phyloP scores from a whole-genome alignment of 2,888 invertebrate genomes.

The Melieria picta region DNA sequence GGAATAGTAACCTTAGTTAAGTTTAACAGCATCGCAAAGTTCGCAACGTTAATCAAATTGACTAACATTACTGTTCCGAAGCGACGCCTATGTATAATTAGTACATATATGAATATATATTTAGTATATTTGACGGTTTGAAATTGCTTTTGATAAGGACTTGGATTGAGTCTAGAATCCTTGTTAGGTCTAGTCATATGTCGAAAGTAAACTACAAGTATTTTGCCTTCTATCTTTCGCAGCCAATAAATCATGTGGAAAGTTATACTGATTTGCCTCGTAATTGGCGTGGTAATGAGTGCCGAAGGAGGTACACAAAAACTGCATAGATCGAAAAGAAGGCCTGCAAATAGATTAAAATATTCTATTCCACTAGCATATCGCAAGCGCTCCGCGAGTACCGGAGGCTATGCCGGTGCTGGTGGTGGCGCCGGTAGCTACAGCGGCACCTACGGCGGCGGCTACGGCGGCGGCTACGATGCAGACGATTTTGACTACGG shows the following conservation, averaged over 20 bases:
- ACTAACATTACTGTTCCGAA: too few relatives aligned
- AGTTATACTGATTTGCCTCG: conserved; percentile 52
- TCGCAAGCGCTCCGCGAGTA: conserved; percentile 41
- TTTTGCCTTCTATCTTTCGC: conserved; percentile 17
- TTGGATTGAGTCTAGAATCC: too few relatives aligned
- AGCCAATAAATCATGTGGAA: conserved; percentile 55
- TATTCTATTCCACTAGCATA: conserved; percentile 25
- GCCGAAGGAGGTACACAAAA: conserved; percentile 50
- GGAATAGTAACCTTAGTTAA: too few relatives aligned
- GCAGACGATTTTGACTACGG: conserved; percentile 43
- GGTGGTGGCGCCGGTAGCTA: conserved; percentile 43
- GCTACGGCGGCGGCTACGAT: conserved; percentile 47
- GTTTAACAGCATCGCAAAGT: too few relatives aligned
- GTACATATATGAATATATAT: too few relatives aligned
- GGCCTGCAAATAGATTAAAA: conserved; percentile 10
- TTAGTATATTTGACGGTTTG: too few relatives aligned
- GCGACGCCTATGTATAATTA: too few relatives aligned
- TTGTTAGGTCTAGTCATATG: too few relatives aligned
- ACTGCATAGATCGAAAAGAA: conserved; percentile 4
- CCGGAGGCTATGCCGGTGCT: conserved; percentile 40
- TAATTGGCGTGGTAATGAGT: conserved; percentile 49
- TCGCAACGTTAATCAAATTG: too few relatives aligned
- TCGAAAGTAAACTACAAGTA: too few relatives aligned
- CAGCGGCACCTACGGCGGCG: conserved; percentile 38
- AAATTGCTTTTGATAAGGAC: too few relatives aligned